Conservation (phyloP, 2,888 invertebrate genomes). For the Xestia c-nigrum region DNA sequence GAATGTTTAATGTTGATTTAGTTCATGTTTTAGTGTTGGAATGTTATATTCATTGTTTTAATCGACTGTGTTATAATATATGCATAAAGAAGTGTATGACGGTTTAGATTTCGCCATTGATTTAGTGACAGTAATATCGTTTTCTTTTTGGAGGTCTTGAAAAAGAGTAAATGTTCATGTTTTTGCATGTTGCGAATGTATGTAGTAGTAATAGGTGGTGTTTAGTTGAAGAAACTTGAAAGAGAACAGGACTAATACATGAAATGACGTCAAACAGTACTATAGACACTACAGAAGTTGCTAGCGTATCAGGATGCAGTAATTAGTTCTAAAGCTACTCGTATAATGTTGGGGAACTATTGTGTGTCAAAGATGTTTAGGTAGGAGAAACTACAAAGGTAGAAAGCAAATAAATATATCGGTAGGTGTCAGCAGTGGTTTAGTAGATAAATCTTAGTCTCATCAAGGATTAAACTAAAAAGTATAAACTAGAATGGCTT, state of each 20-base stretch:
- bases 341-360: conserved; percentile 15
- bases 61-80: neutral
- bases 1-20: conserved; percentile 9
- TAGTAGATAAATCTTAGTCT: conserved; percentile 4
- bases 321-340: conserved; percentile 13
- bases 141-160: neutral
- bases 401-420: neutral
- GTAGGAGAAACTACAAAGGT: neutral
- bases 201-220: neutral
- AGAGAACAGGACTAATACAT: neutral
- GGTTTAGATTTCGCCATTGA: neutral
- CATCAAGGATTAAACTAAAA: conserved; percentile 28
- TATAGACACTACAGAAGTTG: conserved; percentile 22
- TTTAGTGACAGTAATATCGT: neutral
- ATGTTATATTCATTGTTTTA: neutral
- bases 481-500: neutral
- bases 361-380: neutral
- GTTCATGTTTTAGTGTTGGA: neutral
- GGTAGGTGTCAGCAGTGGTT: neutral
- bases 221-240: neutral
- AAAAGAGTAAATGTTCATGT: neutral
- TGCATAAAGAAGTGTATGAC: neutral
- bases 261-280: neutral
- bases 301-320: conserved; percentile 15
- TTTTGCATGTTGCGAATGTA: neutral